A percentile compares a stretch with the other conserved stretches of the same genome.
These are phyloP conservation scores for Eueides isabella DNA, from an alignment of 1,140 invertebrate genomes.

Conservation along the genomic window DNA sequence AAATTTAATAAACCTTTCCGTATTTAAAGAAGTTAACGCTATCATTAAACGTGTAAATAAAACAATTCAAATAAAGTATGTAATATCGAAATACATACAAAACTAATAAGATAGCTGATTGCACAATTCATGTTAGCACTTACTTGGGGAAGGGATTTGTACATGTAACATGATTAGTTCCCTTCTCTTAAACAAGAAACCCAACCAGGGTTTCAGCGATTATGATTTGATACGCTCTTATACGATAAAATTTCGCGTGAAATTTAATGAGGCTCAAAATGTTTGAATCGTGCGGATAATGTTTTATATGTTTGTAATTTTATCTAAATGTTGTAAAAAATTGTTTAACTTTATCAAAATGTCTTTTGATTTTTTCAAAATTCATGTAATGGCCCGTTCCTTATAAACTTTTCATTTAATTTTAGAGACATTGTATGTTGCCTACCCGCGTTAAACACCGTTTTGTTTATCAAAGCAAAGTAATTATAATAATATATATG, in stretches of 20 bases:
- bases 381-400: too few species aligned
- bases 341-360: neutral
- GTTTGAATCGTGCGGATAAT: neutral
- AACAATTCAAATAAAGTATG: neutral
- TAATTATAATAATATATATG: too few species aligned
- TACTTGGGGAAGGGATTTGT: slow-evolving; percentile 21
- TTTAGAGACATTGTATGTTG: neutral
- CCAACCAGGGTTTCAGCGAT: slow-evolving; percentile 14
- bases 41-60: neutral
- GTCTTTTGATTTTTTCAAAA: neutral
- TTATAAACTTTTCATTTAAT: neutral
- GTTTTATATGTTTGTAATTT: neutral
- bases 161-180: slow-evolving; percentile 23
- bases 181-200: slow-evolving; percentile 22
- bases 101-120: slow-evolving; percentile 34
- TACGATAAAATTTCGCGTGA: neutral
- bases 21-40: too few species aligned
- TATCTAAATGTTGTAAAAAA: neutral
- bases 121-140: slow-evolving; percentile 24
- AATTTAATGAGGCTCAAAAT: neutral
- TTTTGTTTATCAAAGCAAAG: neutral
- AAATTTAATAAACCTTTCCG: too few species aligned
- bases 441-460: neutral
- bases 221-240: slow-evolving; percentile 7
- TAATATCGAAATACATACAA: slow-evolving; percentile 17